Evolutionary conservation across 2,888 invertebrate genomes (phyloP).

Genomic region (Clitarchus hookeri): DNA sequence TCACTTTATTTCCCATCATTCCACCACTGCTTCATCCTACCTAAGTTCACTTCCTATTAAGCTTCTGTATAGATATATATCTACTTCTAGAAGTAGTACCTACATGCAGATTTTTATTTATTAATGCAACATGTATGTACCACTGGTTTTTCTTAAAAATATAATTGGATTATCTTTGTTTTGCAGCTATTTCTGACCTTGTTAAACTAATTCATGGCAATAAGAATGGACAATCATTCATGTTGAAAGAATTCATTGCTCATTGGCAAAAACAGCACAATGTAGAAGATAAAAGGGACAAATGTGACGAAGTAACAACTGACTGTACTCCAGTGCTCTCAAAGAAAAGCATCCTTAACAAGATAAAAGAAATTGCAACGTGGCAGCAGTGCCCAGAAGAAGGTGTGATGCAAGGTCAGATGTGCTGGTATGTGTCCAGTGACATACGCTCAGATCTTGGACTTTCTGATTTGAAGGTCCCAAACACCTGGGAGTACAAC

Average conservation of each 20-base stretch:
- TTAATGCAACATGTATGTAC: too few relatives aligned
- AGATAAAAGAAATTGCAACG: conserved; percentile 64
- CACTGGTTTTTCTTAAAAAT: too few relatives aligned
- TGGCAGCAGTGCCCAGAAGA: conserved; percentile 63
- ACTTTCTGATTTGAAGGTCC: conserved; percentile 32
- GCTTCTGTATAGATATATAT: too few relatives aligned
- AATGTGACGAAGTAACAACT: conserved; percentile 53
- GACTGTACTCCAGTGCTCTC: conserved; percentile 48
- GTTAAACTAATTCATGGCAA: conserved; percentile 72
- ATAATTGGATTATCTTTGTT: background rate
- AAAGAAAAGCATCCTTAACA: conserved; percentile 50
- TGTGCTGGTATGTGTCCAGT: conserved; percentile 66
- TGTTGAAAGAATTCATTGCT: conserved; percentile 66
- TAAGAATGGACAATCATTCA: conserved; percentile 59
- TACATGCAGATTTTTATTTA: too few relatives aligned
- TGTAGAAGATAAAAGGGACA: conserved; percentile 40
- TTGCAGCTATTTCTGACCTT: conserved; percentile 62
- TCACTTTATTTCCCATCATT: too few relatives aligned
- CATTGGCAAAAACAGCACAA: conserved; percentile 57
- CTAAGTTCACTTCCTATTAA: too few relatives aligned
- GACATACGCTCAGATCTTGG: conserved; percentile 36
- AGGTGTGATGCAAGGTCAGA: conserved; percentile 59
- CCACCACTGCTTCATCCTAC: too few relatives aligned
- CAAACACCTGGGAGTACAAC: conserved; percentile 39
- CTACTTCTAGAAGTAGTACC: too few relatives aligned